These are phyloP conservation scores for Propithecus deckenii DNA, from an alignment of 2,797 vertebrate species.

Conservation along the genomic window DNA sequence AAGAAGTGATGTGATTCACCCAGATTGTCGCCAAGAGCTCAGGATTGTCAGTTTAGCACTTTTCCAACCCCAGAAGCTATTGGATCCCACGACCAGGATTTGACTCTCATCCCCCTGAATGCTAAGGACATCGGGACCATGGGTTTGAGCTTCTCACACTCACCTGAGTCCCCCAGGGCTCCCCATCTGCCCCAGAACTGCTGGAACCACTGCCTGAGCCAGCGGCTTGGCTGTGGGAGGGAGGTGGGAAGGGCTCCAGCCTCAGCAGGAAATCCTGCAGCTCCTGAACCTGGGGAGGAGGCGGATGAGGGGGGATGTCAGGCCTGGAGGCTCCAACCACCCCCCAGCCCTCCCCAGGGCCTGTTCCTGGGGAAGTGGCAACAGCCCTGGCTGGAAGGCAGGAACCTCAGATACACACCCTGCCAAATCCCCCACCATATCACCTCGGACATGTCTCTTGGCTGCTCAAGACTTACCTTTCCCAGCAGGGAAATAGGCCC, in stretches of 20 bases:
- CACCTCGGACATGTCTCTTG: background rate
- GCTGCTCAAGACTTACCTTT: background rate
- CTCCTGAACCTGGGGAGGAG: slow-evolving; percentile 82
- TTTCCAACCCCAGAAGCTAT: background rate
- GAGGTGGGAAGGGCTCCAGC: slow-evolving; percentile 69
- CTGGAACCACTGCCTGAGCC: slow-evolving; percentile 58
- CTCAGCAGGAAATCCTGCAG: slow-evolving; percentile 86
- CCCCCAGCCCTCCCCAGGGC: background rate
- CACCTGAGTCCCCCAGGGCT: slow-evolving; percentile 65
- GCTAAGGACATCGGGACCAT: background rate
- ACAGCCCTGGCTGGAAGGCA: background rate
- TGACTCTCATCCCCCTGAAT: background rate
- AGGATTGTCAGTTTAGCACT: background rate
- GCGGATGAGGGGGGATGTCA: background rate
- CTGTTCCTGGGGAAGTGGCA: background rate
- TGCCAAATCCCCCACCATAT: background rate
- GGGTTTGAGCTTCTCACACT: background rate
- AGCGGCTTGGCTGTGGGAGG: slow-evolving; percentile 39
- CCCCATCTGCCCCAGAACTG: slow-evolving; percentile 76
- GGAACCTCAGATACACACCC: background rate
- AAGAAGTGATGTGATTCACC: background rate
- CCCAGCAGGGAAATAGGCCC: background rate
- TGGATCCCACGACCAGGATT: background rate
- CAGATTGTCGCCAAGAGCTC: background rate
- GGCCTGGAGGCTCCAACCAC: background rate